Base-by-base conservation (phyloP, 2,888 invertebrate genomes). In the Cryptocephalus moraei region DNA sequence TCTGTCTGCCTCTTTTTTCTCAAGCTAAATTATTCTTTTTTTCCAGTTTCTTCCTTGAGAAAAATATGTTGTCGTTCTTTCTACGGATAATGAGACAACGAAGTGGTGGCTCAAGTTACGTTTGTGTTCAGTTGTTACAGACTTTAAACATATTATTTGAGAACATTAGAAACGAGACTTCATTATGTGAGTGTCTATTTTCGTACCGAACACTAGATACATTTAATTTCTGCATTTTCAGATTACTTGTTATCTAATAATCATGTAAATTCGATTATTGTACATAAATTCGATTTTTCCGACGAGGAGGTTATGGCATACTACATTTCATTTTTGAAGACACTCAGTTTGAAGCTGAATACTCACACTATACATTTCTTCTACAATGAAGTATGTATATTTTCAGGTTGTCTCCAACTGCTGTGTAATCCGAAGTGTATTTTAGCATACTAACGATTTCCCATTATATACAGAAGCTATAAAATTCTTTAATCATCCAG, bases 261-360 rank as follows among this genome's bases (percentile, higher is more conserved):
- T 71, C 97, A 99, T 75, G 96, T 99, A 36, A 99, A 99, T 74
- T 94, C 93, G 43, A 99, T 99, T 66, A 99, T 99, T 68, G 92
- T 95, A 46, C 97, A 99, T 74, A 95, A 95, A 73, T 99, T 99
- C 77, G 97, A 99, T 73, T 95, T 99, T 68, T 93, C 93, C 3
- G 97, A 99, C 72, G 99, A 99, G 73, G 99, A 99, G 77, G 96
- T 97, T 42, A 95, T 97, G 94, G 96, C 97, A 1, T 99, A 99
- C 72, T 99, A 99, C 72, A 99, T 99, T 67, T 94, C 97, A 43
- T 99, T 99, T 71, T 74, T 99, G 57, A 99, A 99, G 74, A 99
- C 97, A 0, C 75, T 99, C 45, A 99, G 97, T 60, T 76, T 99
- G 47, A 99, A 99, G 73, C 75, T 99, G 44, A 99, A 99, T 74